Conservation (phyloP, 2,113 vertebrate genomes). For the Ophthalmolycus amberensis region DNA sequence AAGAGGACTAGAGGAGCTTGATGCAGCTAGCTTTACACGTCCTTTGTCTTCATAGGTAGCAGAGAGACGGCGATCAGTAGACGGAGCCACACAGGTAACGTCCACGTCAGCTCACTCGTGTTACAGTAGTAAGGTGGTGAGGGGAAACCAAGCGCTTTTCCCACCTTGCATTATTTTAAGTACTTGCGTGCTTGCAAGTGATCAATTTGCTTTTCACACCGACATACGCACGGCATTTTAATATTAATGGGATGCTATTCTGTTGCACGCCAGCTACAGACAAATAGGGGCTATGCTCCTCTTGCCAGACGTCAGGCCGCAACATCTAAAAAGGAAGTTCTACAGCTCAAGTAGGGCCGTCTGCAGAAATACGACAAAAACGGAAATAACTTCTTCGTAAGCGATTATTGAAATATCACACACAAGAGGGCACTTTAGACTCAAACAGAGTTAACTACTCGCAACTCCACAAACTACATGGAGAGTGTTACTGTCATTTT, state of each 20-base stretch:
- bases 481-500: constrained; percentile 16
- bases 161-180: constrained; percentile 62
- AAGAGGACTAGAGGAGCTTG: background rate
- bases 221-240: constrained; percentile 21
- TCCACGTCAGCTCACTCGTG: constrained; percentile 84
- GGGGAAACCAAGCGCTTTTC: constrained; percentile 70
- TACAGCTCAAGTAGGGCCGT: constrained; percentile 74
- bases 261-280: constrained; percentile 62
- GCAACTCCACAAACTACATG: constrained; percentile 1
- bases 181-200: constrained; percentile 85
- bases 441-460: background rate
- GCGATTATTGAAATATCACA: constrained; percentile 43
- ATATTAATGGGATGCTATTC: constrained; percentile 35
- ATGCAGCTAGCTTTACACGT: constrained; percentile 28
- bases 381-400: constrained; percentile 46
- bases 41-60: constrained; percentile 49
- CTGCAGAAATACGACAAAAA: constrained; percentile 58
- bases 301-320: constrained; percentile 40
- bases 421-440: constrained; percentile 37
- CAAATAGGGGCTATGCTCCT: constrained; percentile 40
- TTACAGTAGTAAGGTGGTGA: constrained; percentile 92
- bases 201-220: constrained; percentile 82
- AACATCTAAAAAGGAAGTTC: constrained; percentile 55
- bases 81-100: constrained; percentile 71
- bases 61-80: constrained; percentile 44